phyloP scores from a whole-genome alignment of 2,888 invertebrate species.

The Mythimna ferrago region DNA sequence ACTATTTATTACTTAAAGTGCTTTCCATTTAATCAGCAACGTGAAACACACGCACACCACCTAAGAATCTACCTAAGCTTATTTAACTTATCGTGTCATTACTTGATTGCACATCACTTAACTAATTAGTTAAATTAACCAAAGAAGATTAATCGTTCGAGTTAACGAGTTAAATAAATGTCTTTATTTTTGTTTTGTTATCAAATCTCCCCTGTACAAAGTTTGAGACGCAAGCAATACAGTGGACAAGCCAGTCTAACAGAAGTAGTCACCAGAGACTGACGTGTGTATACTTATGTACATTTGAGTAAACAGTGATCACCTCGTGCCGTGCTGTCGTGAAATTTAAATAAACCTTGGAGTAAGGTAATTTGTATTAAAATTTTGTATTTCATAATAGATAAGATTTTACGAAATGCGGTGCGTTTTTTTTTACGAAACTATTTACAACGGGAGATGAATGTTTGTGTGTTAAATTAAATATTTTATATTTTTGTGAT shows the following conservation, averaged over 20 bases:
- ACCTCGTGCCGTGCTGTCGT: constrained; percentile 40
- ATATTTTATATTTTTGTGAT: neutral
- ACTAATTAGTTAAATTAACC: neutral
- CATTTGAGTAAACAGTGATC: constrained; percentile 47
- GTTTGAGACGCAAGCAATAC: constrained; percentile 18
- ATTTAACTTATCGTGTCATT: constrained; percentile 21
- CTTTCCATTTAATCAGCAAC: constrained; percentile 27
- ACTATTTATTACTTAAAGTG: constrained; percentile 27
- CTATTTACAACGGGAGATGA: neutral
- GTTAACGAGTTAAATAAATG: constrained; percentile 2
- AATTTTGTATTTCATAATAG: constrained; percentile 16
- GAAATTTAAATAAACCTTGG: constrained; percentile 51
- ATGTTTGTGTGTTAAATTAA: neutral
- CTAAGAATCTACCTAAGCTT: neutral
- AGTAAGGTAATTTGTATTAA: constrained; percentile 48
- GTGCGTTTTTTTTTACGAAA: neutral
- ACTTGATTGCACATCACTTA: constrained; percentile 23
- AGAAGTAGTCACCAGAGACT: constrained; percentile 43
- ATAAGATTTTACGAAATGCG: neutral
- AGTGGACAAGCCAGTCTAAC: constrained; percentile 51
- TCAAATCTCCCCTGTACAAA: constrained; percentile 11
- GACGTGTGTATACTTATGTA: constrained; percentile 43
- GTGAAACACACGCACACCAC: constrained; percentile 10
- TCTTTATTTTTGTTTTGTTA: constrained; percentile 12
- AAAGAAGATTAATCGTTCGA: neutral